Evolutionary conservation across 2,888 invertebrate species (phyloP), one percentile per base, ranked within the genome.

Genomic region (Ectemnius cavifrons): DNA sequence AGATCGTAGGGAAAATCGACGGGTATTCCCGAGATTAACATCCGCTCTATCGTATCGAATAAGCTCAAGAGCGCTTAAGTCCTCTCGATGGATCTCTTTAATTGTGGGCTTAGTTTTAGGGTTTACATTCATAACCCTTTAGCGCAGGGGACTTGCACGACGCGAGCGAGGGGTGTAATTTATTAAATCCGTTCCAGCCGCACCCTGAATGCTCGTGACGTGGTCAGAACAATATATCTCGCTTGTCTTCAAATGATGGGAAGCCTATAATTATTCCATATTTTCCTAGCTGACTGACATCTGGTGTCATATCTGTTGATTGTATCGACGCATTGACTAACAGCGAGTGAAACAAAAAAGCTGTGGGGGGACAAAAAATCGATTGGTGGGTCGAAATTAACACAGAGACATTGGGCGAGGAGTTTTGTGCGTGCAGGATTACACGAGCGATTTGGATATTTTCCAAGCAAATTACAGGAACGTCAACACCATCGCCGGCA

Each of bases 51-150:
- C 3, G 14, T 68, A 62, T 65, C 61, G 67, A 65, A 77, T 62
- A 71, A 72, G 64, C 71, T 67, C 64, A n/a, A 37, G 57, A 8
- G 62, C 70, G 71, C 67, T 78, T 79, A 75, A 80, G 74, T 68
- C 71, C 70, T 62, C 77, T 73, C 71, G 58, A 71, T 49, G 75
- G 75, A 75, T 77, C 79, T 79, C 78, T 82, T 82, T 86, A 86
- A 86, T 85, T 84, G 82, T 65, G 78, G 78, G 83, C 84, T 86
- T 86, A 83, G 82, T 81, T 82, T 75, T 75, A 61, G 81, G 80
- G 81, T 86, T 85, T 84, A 81, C 83, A 86, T 79, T 87, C 85
- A 83, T 84, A 86, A 85, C 86, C 86, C 86, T 85, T 85, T 81
- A 79, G 74, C 78, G 77, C 68, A 63, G 78, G 79, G 83, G 73